phyloP scores from a whole-genome alignment of 2,888 invertebrate species.

The Ceratothoa steindachneri region DNA sequence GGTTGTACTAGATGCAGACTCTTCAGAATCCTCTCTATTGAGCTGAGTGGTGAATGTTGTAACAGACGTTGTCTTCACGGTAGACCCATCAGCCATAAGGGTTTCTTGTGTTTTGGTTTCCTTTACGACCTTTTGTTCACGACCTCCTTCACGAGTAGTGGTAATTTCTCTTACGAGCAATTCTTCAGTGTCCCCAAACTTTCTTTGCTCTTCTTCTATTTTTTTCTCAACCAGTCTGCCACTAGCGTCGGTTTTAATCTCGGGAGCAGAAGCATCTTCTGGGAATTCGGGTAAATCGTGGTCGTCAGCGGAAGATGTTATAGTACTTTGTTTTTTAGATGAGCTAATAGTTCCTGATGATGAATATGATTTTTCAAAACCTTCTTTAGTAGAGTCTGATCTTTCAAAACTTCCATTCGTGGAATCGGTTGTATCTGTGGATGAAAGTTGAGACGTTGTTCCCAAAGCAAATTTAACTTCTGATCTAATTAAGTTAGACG shows the following conservation, averaged over 20 bases:
- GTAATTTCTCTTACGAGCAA: conserved; percentile 33
- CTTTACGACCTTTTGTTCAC: conserved; percentile 39
- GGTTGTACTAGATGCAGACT: conserved; percentile 12
- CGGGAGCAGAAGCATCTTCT: not conserved
- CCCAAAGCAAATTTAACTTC: conserved; percentile 1
- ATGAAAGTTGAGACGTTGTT: not conserved
- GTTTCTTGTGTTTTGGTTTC: conserved; percentile 46
- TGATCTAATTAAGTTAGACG: not conserved
- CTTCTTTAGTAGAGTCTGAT: not conserved
- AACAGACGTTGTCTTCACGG: conserved; percentile 43
- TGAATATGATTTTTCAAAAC: not conserved
- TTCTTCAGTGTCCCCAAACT: conserved; percentile 38
- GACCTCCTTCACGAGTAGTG: conserved; percentile 36
- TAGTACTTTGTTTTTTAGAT: conserved; percentile 3
- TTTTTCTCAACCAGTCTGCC: conserved; percentile 12
- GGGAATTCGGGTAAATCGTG: not conserved
- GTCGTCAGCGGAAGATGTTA: conserved; percentile 2
- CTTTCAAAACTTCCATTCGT: not conserved
- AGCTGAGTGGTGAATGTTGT: conserved; percentile 46
- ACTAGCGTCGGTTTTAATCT: not conserved
- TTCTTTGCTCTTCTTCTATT: conserved; percentile 32
- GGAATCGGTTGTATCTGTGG: conserved; percentile 1
- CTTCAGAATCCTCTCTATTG: conserved; percentile 22
- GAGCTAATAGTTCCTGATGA: not conserved
- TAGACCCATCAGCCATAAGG: conserved; percentile 40